A percentile compares a stretch with the other conserved stretches of the same genome.
Conservation (phyloP, 2,113 vertebrate species). For the Sylvilagus bachmani region DNA sequence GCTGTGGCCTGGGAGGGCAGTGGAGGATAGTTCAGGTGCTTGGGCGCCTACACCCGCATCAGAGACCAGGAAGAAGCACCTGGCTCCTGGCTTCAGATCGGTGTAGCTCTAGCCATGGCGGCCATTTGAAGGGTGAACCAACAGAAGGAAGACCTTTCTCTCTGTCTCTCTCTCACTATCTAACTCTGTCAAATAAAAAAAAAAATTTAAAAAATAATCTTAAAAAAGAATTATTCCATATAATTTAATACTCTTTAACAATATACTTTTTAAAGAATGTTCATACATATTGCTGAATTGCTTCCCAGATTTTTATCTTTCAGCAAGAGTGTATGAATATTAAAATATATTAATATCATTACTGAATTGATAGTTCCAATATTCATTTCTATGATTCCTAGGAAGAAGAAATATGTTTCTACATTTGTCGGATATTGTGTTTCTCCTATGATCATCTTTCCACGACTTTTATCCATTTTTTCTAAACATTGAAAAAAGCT, state of each 20-base stretch:
- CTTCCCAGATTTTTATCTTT: slow-evolving; percentile 59
- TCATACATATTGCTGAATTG: not conserved
- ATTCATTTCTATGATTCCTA: not conserved
- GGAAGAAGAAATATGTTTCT: not conserved
- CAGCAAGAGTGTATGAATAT: not conserved
- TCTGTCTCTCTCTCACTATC: too few relatives aligned
- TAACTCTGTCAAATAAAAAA: too few relatives aligned
- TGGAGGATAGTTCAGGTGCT: too few relatives aligned
- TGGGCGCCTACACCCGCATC: too few relatives aligned
- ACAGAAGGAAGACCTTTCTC: too few relatives aligned
- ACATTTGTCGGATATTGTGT: not conserved
- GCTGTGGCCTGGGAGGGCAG: too few relatives aligned
- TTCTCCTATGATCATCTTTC: slow-evolving; percentile 19
- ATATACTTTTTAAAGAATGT: slow-evolving; percentile 31
- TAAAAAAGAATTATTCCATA: not conserved
- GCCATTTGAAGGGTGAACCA: too few relatives aligned
- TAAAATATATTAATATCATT: slow-evolving; percentile 54
- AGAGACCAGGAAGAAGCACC: too few relatives aligned
- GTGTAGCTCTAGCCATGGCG: too few relatives aligned
- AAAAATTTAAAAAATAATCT: too few relatives aligned
- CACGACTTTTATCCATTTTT: slow-evolving; percentile 41
- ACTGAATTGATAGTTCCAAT: slow-evolving; percentile 21
- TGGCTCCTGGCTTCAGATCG: too few relatives aligned
- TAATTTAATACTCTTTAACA: slow-evolving; percentile 31
- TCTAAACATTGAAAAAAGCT: not conserved